Conservation (phyloP, 2,888 invertebrate species). For the Octonoba sinensis region DNA sequence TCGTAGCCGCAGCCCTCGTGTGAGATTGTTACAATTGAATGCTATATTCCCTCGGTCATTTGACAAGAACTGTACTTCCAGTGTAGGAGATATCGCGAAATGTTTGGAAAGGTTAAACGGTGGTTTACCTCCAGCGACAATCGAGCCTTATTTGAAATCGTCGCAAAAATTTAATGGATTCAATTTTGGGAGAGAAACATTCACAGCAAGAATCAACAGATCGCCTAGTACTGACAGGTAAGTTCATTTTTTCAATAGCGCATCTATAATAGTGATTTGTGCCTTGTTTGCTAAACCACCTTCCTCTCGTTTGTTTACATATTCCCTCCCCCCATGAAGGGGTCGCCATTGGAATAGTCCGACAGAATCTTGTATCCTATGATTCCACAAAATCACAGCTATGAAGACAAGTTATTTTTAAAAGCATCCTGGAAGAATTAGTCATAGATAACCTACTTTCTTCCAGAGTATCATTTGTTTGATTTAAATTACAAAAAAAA, state of each 20-base stretch:
- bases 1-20: slow-evolving; percentile 25
- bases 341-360: slow-evolving; percentile 46
- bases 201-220: slow-evolving; percentile 33
- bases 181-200: slow-evolving; percentile 40
- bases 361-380: slow-evolving; percentile 2
- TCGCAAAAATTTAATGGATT: slow-evolving; percentile 28
- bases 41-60: slow-evolving; percentile 31
- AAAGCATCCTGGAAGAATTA: too few species aligned
- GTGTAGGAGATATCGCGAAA: slow-evolving; percentile 46
- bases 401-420: too few species aligned
- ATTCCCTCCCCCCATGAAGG: slow-evolving; percentile 31
- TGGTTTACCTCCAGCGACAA: slow-evolving; percentile 23
- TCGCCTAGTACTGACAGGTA: slow-evolving; percentile 56
- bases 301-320: slow-evolving; percentile 35
- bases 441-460: too few species aligned
- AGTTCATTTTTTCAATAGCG: background rate
- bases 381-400: background rate
- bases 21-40: slow-evolving; percentile 46
- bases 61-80: slow-evolving; percentile 35
- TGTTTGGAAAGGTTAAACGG: slow-evolving; percentile 45
- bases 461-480: too few species aligned
- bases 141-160: slow-evolving; percentile 40
- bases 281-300: background rate
- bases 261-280: background rate
- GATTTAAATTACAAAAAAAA: too few species aligned